A percentile compares a stretch with the other conserved stretches of the same genome.
Conservation (phyloP, 2,113 vertebrate species). For the Cacatua alba region DNA sequence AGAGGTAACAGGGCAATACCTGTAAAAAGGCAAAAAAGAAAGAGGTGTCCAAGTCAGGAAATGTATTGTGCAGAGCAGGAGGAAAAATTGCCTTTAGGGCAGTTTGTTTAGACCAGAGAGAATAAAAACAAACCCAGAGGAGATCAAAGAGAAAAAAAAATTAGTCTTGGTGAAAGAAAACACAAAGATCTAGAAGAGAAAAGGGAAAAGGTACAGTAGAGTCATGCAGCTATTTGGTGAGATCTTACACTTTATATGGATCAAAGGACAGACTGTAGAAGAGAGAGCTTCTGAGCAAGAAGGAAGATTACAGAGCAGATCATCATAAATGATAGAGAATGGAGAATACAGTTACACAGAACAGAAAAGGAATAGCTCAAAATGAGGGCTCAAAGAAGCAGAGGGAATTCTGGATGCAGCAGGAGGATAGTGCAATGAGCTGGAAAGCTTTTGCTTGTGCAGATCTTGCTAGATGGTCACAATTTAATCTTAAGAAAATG, state of each 20-base stretch:
- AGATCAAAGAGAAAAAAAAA: not conserved
- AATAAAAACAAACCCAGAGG: not conserved
- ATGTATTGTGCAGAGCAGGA: not conserved
- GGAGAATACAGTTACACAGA: not conserved
- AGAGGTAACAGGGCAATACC: not conserved
- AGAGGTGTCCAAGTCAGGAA: not conserved
- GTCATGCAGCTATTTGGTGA: not conserved
- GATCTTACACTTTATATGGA: not conserved
- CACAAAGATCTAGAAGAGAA: not conserved
- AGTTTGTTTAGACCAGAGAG: not conserved
- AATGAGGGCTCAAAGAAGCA: not conserved
- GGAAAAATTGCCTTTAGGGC: not conserved
- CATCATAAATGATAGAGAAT: not conserved
- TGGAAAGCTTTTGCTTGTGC: not conserved
- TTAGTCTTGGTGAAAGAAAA: not conserved
- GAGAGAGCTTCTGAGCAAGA: not conserved
- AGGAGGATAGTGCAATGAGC: not conserved
- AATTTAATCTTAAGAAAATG: not conserved
- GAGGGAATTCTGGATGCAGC: not conserved
- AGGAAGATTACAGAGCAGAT: not conserved
- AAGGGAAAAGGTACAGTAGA: not conserved
- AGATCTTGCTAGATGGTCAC: not conserved
- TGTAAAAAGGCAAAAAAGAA: not conserved
- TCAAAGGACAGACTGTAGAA: not conserved
- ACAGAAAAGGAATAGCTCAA: not conserved